Evolutionary conservation across 1,140 invertebrate species (phyloP).

Genomic region (Metopolophium dirhodum): DNA sequence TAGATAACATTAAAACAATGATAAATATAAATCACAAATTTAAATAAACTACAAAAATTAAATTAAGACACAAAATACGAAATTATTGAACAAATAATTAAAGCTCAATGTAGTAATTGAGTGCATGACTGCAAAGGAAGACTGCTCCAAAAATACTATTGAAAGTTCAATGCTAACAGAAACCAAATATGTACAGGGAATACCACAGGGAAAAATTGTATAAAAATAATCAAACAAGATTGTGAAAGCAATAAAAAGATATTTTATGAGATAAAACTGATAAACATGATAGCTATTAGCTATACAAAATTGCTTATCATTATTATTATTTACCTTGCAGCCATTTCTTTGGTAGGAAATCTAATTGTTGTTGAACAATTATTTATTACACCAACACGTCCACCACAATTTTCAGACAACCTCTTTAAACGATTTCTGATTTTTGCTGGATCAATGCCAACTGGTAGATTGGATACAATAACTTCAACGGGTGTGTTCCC

Average conservation of each 20-base stretch:
- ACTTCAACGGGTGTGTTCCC: constrained; percentile 62
- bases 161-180: constrained; percentile 16
- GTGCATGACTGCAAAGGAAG: constrained; percentile 40
- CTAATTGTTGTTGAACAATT: constrained; percentile 72
- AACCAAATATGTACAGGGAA: constrained; percentile 38
- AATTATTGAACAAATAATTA: constrained; percentile 37
- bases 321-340: constrained; percentile 70
- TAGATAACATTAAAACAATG: constrained; percentile 31
- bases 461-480: constrained; percentile 66
- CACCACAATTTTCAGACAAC: constrained; percentile 82
- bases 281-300: neutral
- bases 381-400: constrained; percentile 73
- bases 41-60: constrained; percentile 54
- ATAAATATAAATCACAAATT: constrained; percentile 50
- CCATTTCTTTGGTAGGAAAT: constrained; percentile 75
- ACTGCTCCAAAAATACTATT: constrained; percentile 43
- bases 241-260: constrained; percentile 41
- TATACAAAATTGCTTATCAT: constrained; percentile 17
- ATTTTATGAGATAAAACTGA: constrained; percentile 43
- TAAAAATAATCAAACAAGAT: constrained; percentile 44
- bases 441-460: constrained; percentile 62
- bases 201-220: constrained; percentile 46
- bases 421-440: constrained; percentile 71
- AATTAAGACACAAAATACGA: constrained; percentile 55
- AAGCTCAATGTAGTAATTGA: constrained; percentile 46